Conservation (phyloP, 1,140 invertebrate species). For the Psilanteris sp. region DNA sequence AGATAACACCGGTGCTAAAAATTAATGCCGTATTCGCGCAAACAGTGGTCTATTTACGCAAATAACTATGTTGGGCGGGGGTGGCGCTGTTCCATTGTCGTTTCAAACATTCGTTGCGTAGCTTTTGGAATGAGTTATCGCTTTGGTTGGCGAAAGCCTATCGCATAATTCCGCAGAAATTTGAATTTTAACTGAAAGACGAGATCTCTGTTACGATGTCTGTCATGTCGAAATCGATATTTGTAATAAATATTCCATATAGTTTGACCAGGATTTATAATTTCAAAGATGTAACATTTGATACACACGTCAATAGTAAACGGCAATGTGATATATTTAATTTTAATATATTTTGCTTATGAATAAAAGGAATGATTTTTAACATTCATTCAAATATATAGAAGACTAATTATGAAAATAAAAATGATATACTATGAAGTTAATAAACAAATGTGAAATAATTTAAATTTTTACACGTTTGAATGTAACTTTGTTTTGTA, state of each 20-base stretch:
- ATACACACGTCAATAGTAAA: too few relatives aligned
- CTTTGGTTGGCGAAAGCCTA: conserved; percentile 57
- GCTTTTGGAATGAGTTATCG: conserved; percentile 65
- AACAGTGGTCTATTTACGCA: conserved; percentile 56
- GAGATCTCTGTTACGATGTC: conserved; percentile 31
- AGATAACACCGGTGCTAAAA: conserved; percentile 52
- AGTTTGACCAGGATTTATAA: conserved; percentile 30
- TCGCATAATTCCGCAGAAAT: conserved; percentile 60
- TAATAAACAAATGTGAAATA: too few relatives aligned
- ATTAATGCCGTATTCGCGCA: conserved; percentile 56
- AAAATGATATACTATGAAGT: too few relatives aligned
- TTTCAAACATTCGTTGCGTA: conserved; percentile 63
- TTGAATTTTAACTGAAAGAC: conserved; percentile 58
- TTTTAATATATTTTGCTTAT: too few relatives aligned
- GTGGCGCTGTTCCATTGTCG: conserved; percentile 49
- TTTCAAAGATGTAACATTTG: conserved; percentile 13
- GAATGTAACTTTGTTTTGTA: too few relatives aligned
- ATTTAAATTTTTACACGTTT: too few relatives aligned
- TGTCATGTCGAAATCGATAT: conserved; percentile 33
- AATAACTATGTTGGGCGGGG: conserved; percentile 34
- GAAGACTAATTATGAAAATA: too few relatives aligned
- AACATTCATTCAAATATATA: too few relatives aligned
- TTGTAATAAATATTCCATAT: conserved; percentile 49
- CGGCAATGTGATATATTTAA: too few relatives aligned
- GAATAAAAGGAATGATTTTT: too few relatives aligned